A percentile compares a stretch with the other conserved stretches of the same genome.
Evolutionary conservation across 2,888 invertebrate genomes (phyloP).

Genomic region (Agrotis clavis): DNA sequence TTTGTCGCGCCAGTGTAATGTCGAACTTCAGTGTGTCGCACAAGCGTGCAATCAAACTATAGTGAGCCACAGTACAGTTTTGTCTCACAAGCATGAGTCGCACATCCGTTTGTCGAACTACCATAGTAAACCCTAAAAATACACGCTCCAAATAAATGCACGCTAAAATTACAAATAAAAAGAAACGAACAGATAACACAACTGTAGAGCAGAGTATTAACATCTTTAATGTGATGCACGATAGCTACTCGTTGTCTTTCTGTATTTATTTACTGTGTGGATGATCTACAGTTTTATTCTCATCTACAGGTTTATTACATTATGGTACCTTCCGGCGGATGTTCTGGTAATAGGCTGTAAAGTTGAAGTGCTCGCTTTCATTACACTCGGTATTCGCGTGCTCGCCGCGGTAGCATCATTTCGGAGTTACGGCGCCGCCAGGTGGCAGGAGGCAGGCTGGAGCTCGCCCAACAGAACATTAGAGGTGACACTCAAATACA

Average conservation of each 20-base stretch:
- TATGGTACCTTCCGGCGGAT: conserved; percentile 25
- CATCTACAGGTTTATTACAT: conserved; percentile 35
- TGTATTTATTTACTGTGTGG: not conserved
- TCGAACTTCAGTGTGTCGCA: no score
- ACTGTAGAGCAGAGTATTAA: not conserved
- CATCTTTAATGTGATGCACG: not conserved
- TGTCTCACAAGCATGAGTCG: no score
- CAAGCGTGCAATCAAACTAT: no score
- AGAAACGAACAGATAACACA: no score
- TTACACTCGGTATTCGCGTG: conserved; percentile 45
- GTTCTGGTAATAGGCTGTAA: conserved; percentile 60
- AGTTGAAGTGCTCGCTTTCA: conserved; percentile 58
- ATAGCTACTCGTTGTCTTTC: not conserved
- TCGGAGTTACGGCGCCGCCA: conserved; percentile 40
- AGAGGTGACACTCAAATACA: conserved; percentile 1
- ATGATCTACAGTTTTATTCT: conserved; percentile 40
- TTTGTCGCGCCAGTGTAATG: no score
- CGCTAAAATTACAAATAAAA: not conserved
- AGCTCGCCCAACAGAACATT: conserved; percentile 17
- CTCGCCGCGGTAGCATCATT: conserved; percentile 41
- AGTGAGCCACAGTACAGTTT: no score
- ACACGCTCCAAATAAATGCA: not conserved
- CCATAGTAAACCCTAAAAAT: not conserved
- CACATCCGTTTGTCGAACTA: no score
- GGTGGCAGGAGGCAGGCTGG: conserved; percentile 12